These are phyloP conservation scores for Plemyria rubiginata DNA, from an alignment of 2,888 invertebrate species.

Conservation along the genomic window DNA sequence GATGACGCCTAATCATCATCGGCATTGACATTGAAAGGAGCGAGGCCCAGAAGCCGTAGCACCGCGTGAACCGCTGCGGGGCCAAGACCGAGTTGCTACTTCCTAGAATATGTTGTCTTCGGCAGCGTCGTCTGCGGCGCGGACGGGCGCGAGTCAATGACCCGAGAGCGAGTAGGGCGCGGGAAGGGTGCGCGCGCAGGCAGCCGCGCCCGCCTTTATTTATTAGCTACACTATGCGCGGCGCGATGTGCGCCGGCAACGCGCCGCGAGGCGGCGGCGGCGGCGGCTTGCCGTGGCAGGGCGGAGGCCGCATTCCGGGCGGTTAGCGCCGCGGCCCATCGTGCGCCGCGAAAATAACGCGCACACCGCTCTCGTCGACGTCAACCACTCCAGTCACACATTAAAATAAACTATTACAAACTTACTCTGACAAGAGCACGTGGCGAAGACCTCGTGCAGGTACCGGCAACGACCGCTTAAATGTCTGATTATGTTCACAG, in stretches of 20 bases:
- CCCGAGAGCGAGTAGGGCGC: slow-evolving; percentile 76
- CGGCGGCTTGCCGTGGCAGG: slow-evolving; percentile 39
- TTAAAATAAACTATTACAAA: slow-evolving; percentile 77
- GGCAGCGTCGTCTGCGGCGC: slow-evolving; percentile 63
- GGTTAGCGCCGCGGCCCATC: slow-evolving; percentile 62
- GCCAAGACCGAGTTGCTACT: slow-evolving; percentile 69
- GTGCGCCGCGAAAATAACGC: slow-evolving; percentile 77
- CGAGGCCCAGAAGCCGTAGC: slow-evolving; percentile 35
- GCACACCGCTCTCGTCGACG: slow-evolving; percentile 59
- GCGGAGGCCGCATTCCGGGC: slow-evolving; percentile 79
- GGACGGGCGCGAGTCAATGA: slow-evolving; percentile 76
- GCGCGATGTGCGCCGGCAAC: slow-evolving; percentile 64
- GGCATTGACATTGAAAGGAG: slow-evolving; percentile 78
- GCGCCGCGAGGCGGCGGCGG: slow-evolving; percentile 53
- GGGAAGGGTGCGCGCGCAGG: slow-evolving; percentile 83
- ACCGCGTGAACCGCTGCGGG: slow-evolving; percentile 48
- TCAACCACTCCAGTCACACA: slow-evolving; percentile 68
- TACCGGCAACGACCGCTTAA: slow-evolving; percentile 50
- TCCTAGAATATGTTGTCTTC: slow-evolving; percentile 72
- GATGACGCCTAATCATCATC: slow-evolving; percentile 50
- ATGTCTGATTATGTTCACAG: slow-evolving; percentile 59
- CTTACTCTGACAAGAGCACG: slow-evolving; percentile 72
- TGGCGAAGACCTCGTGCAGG: slow-evolving; percentile 66
- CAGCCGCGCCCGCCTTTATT: slow-evolving; percentile 81
- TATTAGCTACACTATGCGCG: slow-evolving; percentile 84